Percentiles rank a stretch among this genome's conserved stretches.
Conservation (phyloP, 1,140 invertebrate species). For the Halesus radiatus region DNA sequence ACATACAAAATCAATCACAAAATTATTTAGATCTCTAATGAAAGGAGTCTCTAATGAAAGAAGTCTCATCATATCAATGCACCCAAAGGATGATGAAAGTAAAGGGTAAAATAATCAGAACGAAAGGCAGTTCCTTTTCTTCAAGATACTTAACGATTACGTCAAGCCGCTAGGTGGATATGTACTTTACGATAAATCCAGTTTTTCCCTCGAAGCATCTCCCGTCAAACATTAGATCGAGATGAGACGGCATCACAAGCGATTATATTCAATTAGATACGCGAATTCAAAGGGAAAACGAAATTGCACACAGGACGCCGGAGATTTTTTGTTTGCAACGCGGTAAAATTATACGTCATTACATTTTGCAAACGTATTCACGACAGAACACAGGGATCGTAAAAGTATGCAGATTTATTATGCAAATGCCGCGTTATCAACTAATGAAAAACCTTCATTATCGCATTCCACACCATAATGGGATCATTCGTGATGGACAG, state of each 20-base stretch:
- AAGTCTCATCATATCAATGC: no score
- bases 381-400: neutral
- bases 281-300: conserved; percentile 28
- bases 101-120: no score
- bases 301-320: conserved; percentile 2
- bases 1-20: no score
- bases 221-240: conserved; percentile 9
- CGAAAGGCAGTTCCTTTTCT: neutral
- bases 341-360: neutral
- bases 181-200: neutral
- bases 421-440: no score
- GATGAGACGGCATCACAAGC: neutral
- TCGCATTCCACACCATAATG: no score
- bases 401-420: no score
- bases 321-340: conserved; percentile 2
- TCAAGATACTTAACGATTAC: neutral
- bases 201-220: neutral
- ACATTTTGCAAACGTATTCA: neutral
- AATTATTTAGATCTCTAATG: no score
- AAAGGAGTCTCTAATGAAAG: no score
- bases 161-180: no score
- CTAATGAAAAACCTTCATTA: no score
- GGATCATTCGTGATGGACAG: no score
- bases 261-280: conserved; percentile 31
- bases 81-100: no score